Evolutionary conservation across 2,113 vertebrate genomes (phyloP), one percentile per base, ranked within the genome.

Genomic region (Pelmatolapia mariae): DNA sequence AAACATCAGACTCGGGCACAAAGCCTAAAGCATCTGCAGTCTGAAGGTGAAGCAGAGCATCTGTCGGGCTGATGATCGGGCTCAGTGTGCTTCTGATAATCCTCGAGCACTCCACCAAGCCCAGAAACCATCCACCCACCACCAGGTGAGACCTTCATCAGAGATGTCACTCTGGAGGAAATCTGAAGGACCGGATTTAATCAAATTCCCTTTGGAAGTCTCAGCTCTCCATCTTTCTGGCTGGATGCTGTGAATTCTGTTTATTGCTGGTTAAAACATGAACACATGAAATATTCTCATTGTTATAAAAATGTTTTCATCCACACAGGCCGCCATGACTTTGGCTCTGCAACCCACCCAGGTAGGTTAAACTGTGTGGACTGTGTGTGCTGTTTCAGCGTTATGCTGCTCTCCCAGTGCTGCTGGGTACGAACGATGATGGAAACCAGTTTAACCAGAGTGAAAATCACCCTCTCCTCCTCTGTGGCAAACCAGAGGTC

Each of bases 141-240:
- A 76, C 22, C 13, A 76, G 68, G 68, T 47, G 40, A 47, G 13
- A 19, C 24, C 66, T 43, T 71, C 63, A 24, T 40, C n/a, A 26
- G 22, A 73, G 22, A 73, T 10, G 33, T 47, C 68, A 19, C 40
- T 43, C n/a, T 15, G 33, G 19, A 31, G 13, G 56, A 31, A 66
- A 36, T 59, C 3, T 16, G 24, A 15, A 59, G 26, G 56, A 59
- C 26, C 56, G 2, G 13, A 59, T 18, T 29, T 16, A 8, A 40
- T 68, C 63, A 68, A 40, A 68, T 3, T 59, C 24, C 7, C 56
- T 11, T 36, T 63, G 31, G 18, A 19, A 63, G 16, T n/a, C 31
- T 36, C 22, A 10, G n/a, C 38, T 43, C 22, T 40, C 4, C 13
- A 0, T 43, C 24, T 0, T 26, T 73, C 22, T 29, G 40, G 0